A percentile compares a stretch with the other conserved stretches of the same genome.
Evolutionary conservation across 2,888 invertebrate genomes (phyloP).

Genomic region (Ophioninae sp.): DNA sequence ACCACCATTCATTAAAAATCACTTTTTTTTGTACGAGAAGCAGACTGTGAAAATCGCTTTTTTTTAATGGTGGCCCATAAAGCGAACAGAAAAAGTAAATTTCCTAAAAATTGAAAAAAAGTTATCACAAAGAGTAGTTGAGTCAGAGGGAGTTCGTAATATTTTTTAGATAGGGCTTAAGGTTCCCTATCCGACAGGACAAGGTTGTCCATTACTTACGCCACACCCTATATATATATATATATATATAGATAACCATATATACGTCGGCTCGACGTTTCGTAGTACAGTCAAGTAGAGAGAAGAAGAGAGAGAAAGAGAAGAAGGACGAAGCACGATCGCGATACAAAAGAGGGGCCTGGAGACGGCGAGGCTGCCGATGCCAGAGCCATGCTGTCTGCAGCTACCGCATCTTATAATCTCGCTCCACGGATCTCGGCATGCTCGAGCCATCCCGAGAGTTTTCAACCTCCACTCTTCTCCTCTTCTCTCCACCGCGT

Average conservation of each 20-base stretch:
- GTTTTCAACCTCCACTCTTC: conserved; percentile 28
- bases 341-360: conserved; percentile 38
- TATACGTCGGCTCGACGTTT: background rate
- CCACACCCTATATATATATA: too few relatives aligned
- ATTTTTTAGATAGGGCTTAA: too few relatives aligned
- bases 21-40: too few relatives aligned
- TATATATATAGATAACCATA: background rate
- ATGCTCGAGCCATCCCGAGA: conserved; percentile 31
- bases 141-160: too few relatives aligned
- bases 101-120: too few relatives aligned
- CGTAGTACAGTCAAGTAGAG: conserved; percentile 25
- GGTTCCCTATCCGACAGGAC: too few relatives aligned
- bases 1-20: too few relatives aligned
- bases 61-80: too few relatives aligned
- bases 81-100: too few relatives aligned
- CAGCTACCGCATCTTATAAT: conserved; percentile 73
- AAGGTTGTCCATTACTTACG: too few relatives aligned
- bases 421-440: conserved; percentile 72
- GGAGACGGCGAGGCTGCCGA: conserved; percentile 74
- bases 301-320: conserved; percentile 28
- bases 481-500: background rate
- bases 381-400: conserved; percentile 80
- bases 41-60: too few relatives aligned
- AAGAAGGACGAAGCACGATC: conserved; percentile 40
- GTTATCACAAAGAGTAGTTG: too few relatives aligned